phyloP scores from a whole-genome alignment of 2,797 vertebrate genomes.

The Hephaestus fuliginosus region DNA sequence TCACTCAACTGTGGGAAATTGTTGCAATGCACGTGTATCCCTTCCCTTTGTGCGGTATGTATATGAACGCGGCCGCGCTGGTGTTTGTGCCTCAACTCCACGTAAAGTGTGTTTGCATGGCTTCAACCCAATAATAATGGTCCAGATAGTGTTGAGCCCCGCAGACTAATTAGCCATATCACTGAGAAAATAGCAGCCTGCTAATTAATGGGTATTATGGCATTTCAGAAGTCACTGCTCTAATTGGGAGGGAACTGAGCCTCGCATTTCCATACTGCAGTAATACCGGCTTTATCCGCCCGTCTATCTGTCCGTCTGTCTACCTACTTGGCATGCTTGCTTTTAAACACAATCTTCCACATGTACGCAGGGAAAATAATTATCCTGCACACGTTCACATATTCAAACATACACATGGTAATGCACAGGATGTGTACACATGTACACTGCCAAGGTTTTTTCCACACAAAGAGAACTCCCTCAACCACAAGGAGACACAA shows the following conservation, averaged over 20 bases:
- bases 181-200: slow-evolving; percentile 98
- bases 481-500: slow-evolving; percentile 29
- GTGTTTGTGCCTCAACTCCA: slow-evolving; percentile 50
- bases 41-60: slow-evolving; percentile 33
- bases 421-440: slow-evolving; percentile 23
- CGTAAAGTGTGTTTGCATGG: slow-evolving; percentile 82
- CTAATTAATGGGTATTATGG: slow-evolving; percentile 99
- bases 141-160: slow-evolving; percentile 91
- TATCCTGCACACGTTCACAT: slow-evolving; percentile 38
- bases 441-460: slow-evolving; percentile 27
- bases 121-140: slow-evolving; percentile 94
- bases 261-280: slow-evolving; percentile 86
- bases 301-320: slow-evolving; percentile 67
- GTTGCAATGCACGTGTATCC: slow-evolving; percentile 44
- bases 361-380: slow-evolving; percentile 61
- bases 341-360: slow-evolving; percentile 71
- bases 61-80: slow-evolving; percentile 42
- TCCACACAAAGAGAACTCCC: slow-evolving; percentile 28
- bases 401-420: slow-evolving; percentile 43
- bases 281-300: slow-evolving; percentile 72
- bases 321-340: slow-evolving; percentile 68
- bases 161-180: slow-evolving; percentile 98
- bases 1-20: slow-evolving; percentile 84
- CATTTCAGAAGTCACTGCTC: slow-evolving; percentile 96
- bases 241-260: slow-evolving; percentile 95